These are phyloP conservation scores for Phaenicophaeus curvirostris DNA, from an alignment of 2,797 vertebrate genomes.

Conservation along the genomic window DNA sequence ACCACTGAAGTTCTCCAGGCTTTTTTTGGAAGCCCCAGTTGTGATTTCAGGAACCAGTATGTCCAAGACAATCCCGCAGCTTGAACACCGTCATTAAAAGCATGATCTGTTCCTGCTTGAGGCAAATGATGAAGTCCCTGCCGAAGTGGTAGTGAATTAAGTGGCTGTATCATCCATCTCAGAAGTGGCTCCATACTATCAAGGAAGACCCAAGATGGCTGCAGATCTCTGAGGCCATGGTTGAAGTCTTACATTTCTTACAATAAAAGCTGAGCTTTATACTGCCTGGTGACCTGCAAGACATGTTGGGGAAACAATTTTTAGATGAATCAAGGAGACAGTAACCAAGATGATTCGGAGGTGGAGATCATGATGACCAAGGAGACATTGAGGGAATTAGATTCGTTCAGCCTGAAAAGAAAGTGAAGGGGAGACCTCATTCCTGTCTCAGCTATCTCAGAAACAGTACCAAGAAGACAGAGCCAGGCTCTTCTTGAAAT, in stretches of 20 bases:
- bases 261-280: background rate
- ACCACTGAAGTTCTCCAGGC: constrained; percentile 29
- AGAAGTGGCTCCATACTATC: background rate
- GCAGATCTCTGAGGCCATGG: background rate
- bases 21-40: background rate
- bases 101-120: constrained; percentile 23
- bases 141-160: background rate
- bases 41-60: constrained; percentile 8
- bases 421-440: background rate
- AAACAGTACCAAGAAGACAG: background rate
- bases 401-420: background rate
- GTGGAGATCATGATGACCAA: background rate
- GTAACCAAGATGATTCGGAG: background rate
- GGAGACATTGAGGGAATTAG: background rate
- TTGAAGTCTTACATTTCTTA: background rate
- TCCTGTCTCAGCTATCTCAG: background rate
- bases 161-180: background rate
- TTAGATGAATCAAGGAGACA: background rate
- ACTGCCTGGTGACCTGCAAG: background rate
- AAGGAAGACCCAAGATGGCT: background rate
- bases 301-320: background rate
- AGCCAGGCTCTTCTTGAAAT: background rate
- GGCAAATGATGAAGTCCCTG: background rate
- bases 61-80: background rate
- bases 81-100: constrained; percentile 31